Base-by-base conservation (phyloP, 2,113 vertebrate species). In the Chlamydotis undulata region DNA sequence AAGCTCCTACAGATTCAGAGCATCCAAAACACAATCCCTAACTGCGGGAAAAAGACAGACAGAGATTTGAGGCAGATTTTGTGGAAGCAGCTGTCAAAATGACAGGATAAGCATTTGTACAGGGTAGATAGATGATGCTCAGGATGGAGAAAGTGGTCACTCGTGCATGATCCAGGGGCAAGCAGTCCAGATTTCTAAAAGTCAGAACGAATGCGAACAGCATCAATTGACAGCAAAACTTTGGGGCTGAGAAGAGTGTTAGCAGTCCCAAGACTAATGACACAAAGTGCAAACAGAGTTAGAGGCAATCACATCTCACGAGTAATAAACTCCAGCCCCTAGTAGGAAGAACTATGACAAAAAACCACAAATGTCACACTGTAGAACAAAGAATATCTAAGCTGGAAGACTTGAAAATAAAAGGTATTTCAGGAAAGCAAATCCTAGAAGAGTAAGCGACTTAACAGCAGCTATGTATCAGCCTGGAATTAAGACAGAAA, bases 131-230 rank as follows among this genome's bases (percentile, higher is more conserved):
- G 25, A 63, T 14, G 24, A 33, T 75, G 31, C 17, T 43, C 10
- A 24, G 47, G n/a, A 67, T 2, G 12, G 47, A 81, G 24, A 84
- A 83, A 56, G 50, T 12, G 68, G 49, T 2, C 35, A 67, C 53
- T 52, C 45, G 7, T 4, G 56, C 18, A 28, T 13, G 25, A 39
- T 45, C 19, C 16, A 69, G 57, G 10, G 49, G 6, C 7, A n/a
- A n/a, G 19, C 1, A 4, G 19, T 79, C 25, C 37, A 55, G 37
- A 45, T 17, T 39, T 21, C 31, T n/a, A n/a, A 53, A 6, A 81
- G 12, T 59, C 26, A 64, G 26, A 79, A 67, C 0, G 0, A 67
- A 71, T 12, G 10, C 26, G n/a, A 83, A 41, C 19, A 67, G 43
- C 17, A 89, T 80, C n/a, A 59, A 45, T 1, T 26, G 49, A 57